Evolutionary conservation across 2,888 invertebrate species (phyloP).

Genomic region (Brassicogethes aeneus): DNA sequence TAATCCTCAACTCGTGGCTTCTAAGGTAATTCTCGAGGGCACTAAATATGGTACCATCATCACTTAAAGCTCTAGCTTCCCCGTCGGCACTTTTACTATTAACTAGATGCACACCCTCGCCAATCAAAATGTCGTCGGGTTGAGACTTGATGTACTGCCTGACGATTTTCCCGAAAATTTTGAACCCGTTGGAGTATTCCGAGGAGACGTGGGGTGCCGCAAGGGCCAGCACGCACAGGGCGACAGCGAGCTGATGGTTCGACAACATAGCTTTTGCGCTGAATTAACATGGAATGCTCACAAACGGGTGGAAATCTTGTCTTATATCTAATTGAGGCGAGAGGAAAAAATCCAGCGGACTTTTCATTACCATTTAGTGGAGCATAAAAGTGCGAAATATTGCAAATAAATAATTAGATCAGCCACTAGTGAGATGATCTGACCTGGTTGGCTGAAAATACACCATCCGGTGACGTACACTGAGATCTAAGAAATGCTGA

Average conservation of each 20-base stretch:
- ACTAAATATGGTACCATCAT: constrained; percentile 48
- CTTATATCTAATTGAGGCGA: too few species aligned
- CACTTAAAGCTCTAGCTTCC: constrained; percentile 43
- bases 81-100: constrained; percentile 43
- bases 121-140: constrained; percentile 47
- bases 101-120: constrained; percentile 57
- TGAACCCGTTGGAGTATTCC: constrained; percentile 28
- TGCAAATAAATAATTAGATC: constrained; percentile 31
- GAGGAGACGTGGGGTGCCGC: constrained; percentile 10
- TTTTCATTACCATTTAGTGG: constrained; percentile 38
- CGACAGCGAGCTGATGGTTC: not conserved
- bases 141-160: constrained; percentile 46
- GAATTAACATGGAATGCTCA: too few species aligned
- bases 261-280: not conserved
- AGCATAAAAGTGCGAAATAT: constrained; percentile 37
- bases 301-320: not conserved
- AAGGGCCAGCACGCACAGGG: constrained; percentile 4
- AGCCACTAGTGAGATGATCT: constrained; percentile 23
- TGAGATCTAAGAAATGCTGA: too few species aligned
- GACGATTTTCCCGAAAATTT: constrained; percentile 36
- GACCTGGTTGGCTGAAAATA: constrained; percentile 26
- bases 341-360: constrained; percentile 12
- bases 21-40: constrained; percentile 58
- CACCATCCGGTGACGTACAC: constrained; percentile 10
- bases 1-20: constrained; percentile 64